Conservation (phyloP, 2,797 vertebrate genomes). For the Gymnothorax javanicus region DNA sequence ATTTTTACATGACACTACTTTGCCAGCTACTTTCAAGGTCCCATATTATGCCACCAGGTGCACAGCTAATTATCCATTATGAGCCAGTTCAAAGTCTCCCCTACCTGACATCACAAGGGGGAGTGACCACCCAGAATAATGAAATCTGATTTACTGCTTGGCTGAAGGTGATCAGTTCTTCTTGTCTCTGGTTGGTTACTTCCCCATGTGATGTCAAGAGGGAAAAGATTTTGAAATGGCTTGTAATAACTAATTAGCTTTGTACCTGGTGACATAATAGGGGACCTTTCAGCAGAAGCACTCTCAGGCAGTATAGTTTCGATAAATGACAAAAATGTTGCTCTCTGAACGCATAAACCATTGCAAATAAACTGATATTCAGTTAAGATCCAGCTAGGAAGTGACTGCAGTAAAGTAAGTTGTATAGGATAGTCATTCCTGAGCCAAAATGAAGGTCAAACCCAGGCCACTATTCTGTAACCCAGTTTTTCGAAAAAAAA, state of each 20-base stretch:
- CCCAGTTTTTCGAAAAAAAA: not conserved
- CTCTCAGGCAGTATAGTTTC: not conserved
- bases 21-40: not conserved
- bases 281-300: no score
- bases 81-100: no score
- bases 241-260: no score
- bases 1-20: not conserved
- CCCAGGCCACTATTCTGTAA: not conserved
- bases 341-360: not conserved
- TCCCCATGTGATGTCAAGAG: no score
- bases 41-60: not conserved
- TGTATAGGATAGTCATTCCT: not conserved
- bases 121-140: no score
- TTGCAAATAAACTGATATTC: not conserved
- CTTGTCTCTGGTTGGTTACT: no score
- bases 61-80: no score
- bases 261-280: no score
- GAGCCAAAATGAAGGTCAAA: not conserved
- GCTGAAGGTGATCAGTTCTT: no score
- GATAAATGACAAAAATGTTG: not conserved
- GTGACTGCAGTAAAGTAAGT: not conserved
- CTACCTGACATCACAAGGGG: no score
- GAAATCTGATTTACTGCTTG: no score
- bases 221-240: no score
- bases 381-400: not conserved